phyloP scores from a whole-genome alignment of 2,113 vertebrate species.

The Psilopogon haemacephalus region DNA sequence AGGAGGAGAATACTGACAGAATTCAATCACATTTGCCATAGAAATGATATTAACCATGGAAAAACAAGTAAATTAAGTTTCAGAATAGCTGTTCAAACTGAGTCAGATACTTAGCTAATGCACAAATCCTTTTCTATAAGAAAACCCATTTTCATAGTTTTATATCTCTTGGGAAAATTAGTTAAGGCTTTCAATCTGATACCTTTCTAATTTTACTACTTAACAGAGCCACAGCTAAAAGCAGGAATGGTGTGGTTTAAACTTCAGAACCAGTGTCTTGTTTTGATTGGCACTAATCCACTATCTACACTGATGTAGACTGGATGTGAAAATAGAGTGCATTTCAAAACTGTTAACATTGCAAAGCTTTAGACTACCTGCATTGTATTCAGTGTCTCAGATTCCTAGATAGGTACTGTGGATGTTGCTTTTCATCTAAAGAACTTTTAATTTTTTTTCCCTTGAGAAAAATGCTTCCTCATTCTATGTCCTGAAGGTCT shows the following conservation, averaged over 20 bases:
- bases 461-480: not conserved
- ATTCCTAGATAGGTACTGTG: not conserved
- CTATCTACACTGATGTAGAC: not conserved
- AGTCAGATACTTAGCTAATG: not conserved
- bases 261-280: not conserved
- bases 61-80: not conserved
- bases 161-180: not conserved
- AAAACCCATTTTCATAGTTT: not conserved
- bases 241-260: not conserved
- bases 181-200: not conserved
- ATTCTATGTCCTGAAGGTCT: not conserved
- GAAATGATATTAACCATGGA: not conserved
- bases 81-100: not conserved
- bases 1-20: not conserved
- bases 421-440: not conserved
- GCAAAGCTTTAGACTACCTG: not conserved
- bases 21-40: not conserved
- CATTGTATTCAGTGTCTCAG: not conserved
- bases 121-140: not conserved
- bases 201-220: not conserved
- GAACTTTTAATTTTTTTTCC: not conserved
- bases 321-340: not conserved
- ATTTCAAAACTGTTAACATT: not conserved
- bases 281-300: not conserved
- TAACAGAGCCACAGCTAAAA: not conserved